Percentiles rank a stretch among this genome's conserved stretches.
phyloP scores from a whole-genome alignment of 2,797 vertebrate species.

The Neosilurus hyrtlii region DNA sequence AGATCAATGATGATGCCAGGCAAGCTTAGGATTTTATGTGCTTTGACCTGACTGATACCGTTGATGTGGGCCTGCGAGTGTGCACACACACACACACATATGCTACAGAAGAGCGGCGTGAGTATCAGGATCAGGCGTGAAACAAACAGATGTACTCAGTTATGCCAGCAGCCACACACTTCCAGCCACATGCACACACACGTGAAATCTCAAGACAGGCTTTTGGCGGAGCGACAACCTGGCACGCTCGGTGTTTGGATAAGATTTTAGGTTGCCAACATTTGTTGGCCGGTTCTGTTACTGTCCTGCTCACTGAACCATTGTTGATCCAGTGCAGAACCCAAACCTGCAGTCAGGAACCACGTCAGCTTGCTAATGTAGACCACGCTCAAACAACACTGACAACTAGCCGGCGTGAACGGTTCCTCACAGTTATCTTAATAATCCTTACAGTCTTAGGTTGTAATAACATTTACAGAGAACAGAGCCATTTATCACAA shows the following conservation, averaged over 20 bases:
- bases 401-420: background rate
- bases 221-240: constrained; percentile 29
- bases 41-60: background rate
- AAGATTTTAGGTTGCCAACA: constrained; percentile 40
- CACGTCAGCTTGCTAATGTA: constrained; percentile 9
- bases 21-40: constrained; percentile 14
- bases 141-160: background rate
- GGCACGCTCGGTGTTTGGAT: constrained; percentile 46
- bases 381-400: constrained; percentile 4
- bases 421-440: constrained; percentile 2
- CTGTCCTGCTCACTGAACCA: constrained; percentile 15
- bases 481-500: background rate
- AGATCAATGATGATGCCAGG: background rate
- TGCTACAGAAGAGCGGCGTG: no score
- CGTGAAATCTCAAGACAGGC: constrained; percentile 18
- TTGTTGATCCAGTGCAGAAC: constrained; percentile 39
- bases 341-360: constrained; percentile 14
- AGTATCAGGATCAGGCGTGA: no score
- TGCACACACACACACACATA: background rate
- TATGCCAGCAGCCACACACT: constrained; percentile 12
- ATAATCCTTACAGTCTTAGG: background rate
- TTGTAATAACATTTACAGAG: constrained; percentile 38
- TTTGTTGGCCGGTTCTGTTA: constrained; percentile 37
- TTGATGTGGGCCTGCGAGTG: background rate
- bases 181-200: constrained; percentile 9